A percentile compares a stretch with the other conserved stretches of the same genome.
Conservation (phyloP, 1,140 invertebrate species). For the Eufriesea mexicana region DNA sequence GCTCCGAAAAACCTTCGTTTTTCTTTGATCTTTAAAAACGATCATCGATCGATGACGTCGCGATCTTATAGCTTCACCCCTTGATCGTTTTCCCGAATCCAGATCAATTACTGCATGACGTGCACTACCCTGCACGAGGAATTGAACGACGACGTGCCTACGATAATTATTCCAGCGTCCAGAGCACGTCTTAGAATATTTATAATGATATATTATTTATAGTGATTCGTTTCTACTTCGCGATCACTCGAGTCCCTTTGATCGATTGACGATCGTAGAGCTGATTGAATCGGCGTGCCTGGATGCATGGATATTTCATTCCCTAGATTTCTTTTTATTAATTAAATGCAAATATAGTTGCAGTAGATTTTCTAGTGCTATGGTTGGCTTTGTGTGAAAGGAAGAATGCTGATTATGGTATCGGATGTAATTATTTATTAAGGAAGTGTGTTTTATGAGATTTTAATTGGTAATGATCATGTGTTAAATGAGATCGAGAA, state of each 20-base stretch:
- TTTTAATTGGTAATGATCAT: too few species aligned
- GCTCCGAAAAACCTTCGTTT: background rate
- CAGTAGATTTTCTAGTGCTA: too few species aligned
- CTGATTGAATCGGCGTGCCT: background rate
- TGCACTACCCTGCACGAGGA: slow-evolving; percentile 26
- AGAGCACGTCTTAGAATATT: slow-evolving; percentile 25
- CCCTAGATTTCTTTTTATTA: background rate
- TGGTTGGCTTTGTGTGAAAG: too few species aligned
- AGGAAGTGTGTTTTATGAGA: too few species aligned
- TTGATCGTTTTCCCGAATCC: background rate
- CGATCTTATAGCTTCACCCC: background rate
- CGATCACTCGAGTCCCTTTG: background rate
- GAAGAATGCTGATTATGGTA: too few species aligned
- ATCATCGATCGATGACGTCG: background rate
- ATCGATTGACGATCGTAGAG: slow-evolving; percentile 1
- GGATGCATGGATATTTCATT: background rate
- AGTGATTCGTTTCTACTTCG: background rate
- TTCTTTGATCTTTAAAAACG: background rate
- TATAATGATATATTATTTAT: background rate
- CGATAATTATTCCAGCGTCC: slow-evolving; percentile 35
- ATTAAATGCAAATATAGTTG: too few species aligned
- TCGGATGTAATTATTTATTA: too few species aligned
- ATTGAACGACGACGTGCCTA: slow-evolving; percentile 44
- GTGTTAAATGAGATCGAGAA: too few species aligned
- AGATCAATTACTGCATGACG: slow-evolving; percentile 34